Evolutionary conservation across 1,140 invertebrate species (phyloP).

Genomic region (Hormaphis cornu): DNA sequence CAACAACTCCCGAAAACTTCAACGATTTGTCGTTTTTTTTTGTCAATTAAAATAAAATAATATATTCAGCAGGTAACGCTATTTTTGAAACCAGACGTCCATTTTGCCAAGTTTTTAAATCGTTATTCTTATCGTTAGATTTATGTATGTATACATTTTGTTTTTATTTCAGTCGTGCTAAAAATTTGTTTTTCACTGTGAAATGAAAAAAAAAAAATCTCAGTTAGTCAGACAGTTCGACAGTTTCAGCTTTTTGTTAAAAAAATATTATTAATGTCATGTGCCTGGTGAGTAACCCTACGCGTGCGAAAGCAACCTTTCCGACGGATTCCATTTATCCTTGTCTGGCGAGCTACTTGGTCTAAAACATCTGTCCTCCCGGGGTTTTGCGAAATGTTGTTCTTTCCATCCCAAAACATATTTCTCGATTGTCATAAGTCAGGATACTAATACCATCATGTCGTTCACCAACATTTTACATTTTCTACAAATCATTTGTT

Average conservation of each 20-base stretch:
- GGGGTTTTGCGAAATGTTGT: constrained; percentile 20
- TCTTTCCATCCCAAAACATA: constrained; percentile 8
- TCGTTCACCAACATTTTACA: background rate
- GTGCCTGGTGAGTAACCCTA: background rate
- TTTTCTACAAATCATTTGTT: background rate
- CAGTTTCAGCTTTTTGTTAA: background rate
- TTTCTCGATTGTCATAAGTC: constrained; percentile 14
- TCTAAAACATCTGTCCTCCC: background rate
- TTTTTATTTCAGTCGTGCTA: too few species aligned
- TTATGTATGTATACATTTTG: too few species aligned
- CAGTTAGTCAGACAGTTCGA: background rate
- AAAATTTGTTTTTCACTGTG: too few species aligned
- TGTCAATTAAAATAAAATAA: too few species aligned
- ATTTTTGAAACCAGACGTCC: too few species aligned
- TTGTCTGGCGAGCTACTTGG: constrained; percentile 17
- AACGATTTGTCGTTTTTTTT: too few species aligned
- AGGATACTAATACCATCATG: constrained; percentile 7
- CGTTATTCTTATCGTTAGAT: too few species aligned
- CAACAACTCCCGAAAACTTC: too few species aligned
- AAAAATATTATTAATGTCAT: constrained; percentile 14
- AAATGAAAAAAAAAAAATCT: too few species aligned
- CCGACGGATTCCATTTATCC: constrained; percentile 12
- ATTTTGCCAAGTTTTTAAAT: too few species aligned
- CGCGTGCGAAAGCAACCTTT: background rate
- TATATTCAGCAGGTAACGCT: too few species aligned